A percentile compares a stretch with the other conserved stretches of the same genome.
phyloP scores from a whole-genome alignment of 2,888 invertebrate genomes.

The Oconnorella tubifera region DNA sequence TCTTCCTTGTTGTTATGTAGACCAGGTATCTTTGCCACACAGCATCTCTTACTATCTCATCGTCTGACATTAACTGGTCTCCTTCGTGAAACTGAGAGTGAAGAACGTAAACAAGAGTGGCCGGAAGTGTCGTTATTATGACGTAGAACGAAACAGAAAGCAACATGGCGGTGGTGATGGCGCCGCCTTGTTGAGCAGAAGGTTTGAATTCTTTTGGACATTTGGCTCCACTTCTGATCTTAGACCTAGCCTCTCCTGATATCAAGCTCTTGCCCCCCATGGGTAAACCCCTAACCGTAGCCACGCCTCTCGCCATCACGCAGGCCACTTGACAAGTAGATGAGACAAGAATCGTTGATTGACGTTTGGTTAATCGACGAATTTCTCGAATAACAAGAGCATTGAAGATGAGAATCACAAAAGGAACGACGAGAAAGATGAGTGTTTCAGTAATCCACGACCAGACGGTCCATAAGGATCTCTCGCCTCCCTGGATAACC shows the following conservation, averaged over 20 bases:
- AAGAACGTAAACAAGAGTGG: slow-evolving; percentile 50
- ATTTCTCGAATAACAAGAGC: slow-evolving; percentile 52
- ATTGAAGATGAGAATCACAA: slow-evolving; percentile 50
- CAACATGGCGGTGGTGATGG: slow-evolving; percentile 48
- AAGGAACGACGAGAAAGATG: slow-evolving; percentile 48
- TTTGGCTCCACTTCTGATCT: not conserved
- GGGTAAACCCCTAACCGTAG: too few relatives aligned
- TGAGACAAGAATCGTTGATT: slow-evolving; percentile 13
- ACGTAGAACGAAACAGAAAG: slow-evolving; percentile 55
- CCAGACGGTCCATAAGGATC: slow-evolving; percentile 44
- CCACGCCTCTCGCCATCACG: not conserved
- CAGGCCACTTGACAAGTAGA: not conserved
- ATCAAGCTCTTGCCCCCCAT: too few relatives aligned
- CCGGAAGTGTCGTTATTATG: slow-evolving; percentile 53
- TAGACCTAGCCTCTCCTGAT: not conserved
- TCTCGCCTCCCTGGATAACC: slow-evolving; percentile 32
- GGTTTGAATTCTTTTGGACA: too few relatives aligned
- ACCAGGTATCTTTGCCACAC: slow-evolving; percentile 40
- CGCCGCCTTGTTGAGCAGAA: not conserved
- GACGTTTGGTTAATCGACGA: slow-evolving; percentile 42
- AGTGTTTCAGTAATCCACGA: slow-evolving; percentile 49
- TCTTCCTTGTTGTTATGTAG: slow-evolving; percentile 39
- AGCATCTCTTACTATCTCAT: slow-evolving; percentile 38
- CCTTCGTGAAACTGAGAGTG: slow-evolving; percentile 42
- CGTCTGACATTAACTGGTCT: slow-evolving; percentile 36